Base-by-base conservation (phyloP, 2,888 invertebrate species). In the Diplazon laetatorius region DNA sequence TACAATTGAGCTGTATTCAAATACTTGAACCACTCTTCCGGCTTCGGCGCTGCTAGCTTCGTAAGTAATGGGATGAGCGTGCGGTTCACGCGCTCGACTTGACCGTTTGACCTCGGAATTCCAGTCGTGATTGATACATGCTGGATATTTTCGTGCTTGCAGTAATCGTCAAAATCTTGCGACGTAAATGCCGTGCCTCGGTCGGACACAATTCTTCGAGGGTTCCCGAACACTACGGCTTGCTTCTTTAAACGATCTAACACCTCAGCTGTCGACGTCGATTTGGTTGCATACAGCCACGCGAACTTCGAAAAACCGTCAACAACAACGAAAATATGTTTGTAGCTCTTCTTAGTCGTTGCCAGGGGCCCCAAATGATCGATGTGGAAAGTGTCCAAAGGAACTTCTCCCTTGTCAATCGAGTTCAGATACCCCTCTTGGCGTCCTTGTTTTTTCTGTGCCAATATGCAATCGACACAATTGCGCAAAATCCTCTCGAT, bases 121-220 rank as follows among this genome's bases (percentile, higher is more conserved):
- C 90, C 83, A 12, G 84, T 86, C 9, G 83, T 84, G 42, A 83
- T 89, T 6, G 78, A 66, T 4, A 86, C 72, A 68, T 88, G 88
- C 52, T 86, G 71, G 14, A 91, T 90, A 0, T 81, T 80, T 68
- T 90, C 87, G 4, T 82, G 81, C 14, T 83, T 35, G 79, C 90
- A 90, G 73, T 89, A 90, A 1, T 86, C 79, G 73, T 82, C 14
- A 63, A 91, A 91, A 1, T 85, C 86, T 8, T 83, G 62, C 4
- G 88, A 85, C 0, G 88, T 89, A 72, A 87, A 91, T 0, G 91
- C 90, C 2, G 88, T 82, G 2, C 90, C 89, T 69, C 84, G 80
- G 76, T 91, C 90, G 0, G 89, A 86, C 1, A 90, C 85, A n/a
- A 90, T 87, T 37, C 85, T 80, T 12, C 69, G 77, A 6, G 90